phyloP scores from a whole-genome alignment of 2,888 invertebrate genomes.

The Dolomedes plantarius region DNA sequence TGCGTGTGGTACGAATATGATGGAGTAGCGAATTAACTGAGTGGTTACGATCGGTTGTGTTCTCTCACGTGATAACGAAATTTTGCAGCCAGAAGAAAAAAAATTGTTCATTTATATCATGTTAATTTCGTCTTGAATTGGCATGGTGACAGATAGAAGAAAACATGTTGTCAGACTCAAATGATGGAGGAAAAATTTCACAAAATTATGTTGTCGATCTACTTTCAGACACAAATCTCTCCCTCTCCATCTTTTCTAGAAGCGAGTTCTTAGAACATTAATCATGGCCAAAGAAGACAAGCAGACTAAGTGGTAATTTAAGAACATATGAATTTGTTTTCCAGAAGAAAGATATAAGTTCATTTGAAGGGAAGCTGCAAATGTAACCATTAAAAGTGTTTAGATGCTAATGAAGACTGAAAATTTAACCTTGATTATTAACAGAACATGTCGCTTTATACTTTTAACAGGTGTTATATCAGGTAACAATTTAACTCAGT shows the following conservation, averaged over 20 bases:
- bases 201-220: not conserved
- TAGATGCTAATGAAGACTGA: no score
- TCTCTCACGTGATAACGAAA: not conserved
- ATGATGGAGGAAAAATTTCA: not conserved
- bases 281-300: not conserved
- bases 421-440: no score
- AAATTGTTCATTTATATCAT: not conserved
- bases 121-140: not conserved
- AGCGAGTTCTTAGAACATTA: not conserved
- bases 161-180: not conserved
- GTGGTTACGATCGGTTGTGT: not conserved
- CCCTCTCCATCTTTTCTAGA: not conserved
- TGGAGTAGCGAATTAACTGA: not conserved
- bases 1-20: not conserved
- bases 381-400: no score
- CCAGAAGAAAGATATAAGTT: no score
- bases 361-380: no score
- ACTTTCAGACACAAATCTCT: not conserved
- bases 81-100: not conserved
- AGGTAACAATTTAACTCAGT: no score
- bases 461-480: no score
- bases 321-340: no score
- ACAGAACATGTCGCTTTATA: no score
- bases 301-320: not conserved
- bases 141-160: not conserved